Percentiles rank a stretch among this genome's conserved stretches.
These are phyloP conservation scores for Sceloporus tristichus DNA, from an alignment of 2,113 vertebrate species.

Conservation along the genomic window DNA sequence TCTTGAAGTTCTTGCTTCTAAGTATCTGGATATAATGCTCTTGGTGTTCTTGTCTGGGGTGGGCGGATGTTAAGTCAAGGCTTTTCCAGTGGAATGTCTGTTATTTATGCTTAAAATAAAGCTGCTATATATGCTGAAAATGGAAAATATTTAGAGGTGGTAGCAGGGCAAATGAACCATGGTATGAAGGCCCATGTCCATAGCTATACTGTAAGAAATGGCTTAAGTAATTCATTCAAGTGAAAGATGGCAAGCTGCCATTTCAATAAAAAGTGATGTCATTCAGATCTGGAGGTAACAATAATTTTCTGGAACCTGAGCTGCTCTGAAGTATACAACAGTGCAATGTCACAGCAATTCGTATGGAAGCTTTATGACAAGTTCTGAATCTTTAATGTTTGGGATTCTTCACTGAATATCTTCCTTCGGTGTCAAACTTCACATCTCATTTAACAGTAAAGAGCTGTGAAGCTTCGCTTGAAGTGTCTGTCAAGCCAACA, in stretches of 20 bases:
- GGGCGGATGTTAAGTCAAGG: background rate
- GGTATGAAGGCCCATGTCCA: constrained; percentile 32
- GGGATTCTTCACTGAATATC: background rate
- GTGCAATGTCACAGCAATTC: background rate
- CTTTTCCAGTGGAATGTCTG: background rate
- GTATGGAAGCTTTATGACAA: constrained; percentile 36
- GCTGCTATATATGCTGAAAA: background rate
- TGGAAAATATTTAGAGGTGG: constrained; percentile 60
- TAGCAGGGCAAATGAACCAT: constrained; percentile 53
- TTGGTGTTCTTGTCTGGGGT: background rate
- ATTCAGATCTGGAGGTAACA: constrained; percentile 47
- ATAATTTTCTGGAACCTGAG: constrained; percentile 44
- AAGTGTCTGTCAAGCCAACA: constrained; percentile 17
- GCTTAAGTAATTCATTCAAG: constrained; percentile 55
- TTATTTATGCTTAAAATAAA: constrained; percentile 40
- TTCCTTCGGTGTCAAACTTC: constrained; percentile 21
- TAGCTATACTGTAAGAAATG: constrained; percentile 42
- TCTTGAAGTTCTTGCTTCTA: background rate
- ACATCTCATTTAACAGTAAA: constrained; percentile 12
- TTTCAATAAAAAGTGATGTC: constrained; percentile 56
- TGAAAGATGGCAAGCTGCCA: constrained; percentile 59
- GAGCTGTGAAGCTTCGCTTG: constrained; percentile 12
- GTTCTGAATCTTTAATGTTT: constrained; percentile 23
- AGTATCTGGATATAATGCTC: background rate
- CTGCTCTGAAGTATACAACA: constrained; percentile 16